These are phyloP conservation scores for Megaceryle alcyon DNA, from an alignment of 2,797 vertebrate genomes.

Conservation along the genomic window DNA sequence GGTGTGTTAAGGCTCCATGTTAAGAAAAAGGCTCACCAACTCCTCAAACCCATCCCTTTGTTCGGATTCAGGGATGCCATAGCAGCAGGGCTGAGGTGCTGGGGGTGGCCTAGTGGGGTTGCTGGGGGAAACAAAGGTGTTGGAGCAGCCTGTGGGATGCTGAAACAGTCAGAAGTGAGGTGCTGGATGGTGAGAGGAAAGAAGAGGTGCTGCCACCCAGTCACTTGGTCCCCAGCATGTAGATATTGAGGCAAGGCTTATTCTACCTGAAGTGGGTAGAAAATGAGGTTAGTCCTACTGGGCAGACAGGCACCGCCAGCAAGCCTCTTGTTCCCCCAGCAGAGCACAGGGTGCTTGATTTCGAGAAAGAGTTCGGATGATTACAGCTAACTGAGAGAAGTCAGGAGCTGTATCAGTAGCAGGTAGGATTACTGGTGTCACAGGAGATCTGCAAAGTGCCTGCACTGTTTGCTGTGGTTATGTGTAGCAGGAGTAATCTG, in stretches of 20 bases:
- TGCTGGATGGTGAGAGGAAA: background rate
- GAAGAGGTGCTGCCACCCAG: background rate
- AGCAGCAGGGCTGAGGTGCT: background rate
- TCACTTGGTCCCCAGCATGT: background rate
- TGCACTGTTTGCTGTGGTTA: background rate
- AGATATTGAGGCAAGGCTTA: background rate
- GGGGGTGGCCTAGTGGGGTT: background rate
- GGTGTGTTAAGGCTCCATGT: background rate
- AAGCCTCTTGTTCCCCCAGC: background rate
- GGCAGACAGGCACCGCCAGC: background rate
- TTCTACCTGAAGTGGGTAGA: background rate
- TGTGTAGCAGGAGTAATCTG: background rate
- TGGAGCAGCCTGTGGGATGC: background rate
- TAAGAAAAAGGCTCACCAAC: background rate
- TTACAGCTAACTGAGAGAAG: background rate
- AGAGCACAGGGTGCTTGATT: background rate
- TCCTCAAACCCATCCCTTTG: background rate
- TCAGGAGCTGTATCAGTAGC: background rate
- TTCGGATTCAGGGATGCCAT: background rate
- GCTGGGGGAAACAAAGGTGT: background rate
- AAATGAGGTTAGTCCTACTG: background rate
- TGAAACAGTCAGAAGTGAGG: background rate
- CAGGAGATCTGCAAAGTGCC: background rate
- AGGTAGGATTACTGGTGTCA: background rate
- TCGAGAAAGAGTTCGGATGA: background rate